phyloP scores from a whole-genome alignment of 2,888 invertebrate species.

The Trichopoda pennipes region DNA sequence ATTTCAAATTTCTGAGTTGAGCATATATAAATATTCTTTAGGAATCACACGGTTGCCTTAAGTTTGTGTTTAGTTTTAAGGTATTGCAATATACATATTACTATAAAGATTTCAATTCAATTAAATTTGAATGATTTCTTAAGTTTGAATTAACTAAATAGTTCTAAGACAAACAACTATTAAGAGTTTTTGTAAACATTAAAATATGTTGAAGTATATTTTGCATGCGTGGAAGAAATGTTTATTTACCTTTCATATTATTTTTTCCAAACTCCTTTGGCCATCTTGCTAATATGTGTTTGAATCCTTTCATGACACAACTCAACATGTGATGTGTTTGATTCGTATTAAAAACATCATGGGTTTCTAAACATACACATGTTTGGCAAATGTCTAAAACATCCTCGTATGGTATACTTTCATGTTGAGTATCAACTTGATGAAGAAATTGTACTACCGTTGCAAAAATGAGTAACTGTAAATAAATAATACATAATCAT shows the following conservation, averaged over 20 bases:
- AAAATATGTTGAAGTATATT: too few relatives aligned
- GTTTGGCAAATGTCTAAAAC: conserved; percentile 76
- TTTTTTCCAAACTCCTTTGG: conserved; percentile 75
- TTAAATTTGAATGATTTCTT: too few relatives aligned
- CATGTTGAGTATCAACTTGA: conserved; percentile 72
- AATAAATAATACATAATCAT: conserved; percentile 29
- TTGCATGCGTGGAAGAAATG: too few relatives aligned
- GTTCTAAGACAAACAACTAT: too few relatives aligned
- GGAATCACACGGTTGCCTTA: too few relatives aligned
- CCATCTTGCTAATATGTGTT: conserved; percentile 79
- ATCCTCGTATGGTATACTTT: conserved; percentile 78
- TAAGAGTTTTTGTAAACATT: too few relatives aligned
- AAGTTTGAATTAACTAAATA: too few relatives aligned
- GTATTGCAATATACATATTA: too few relatives aligned
- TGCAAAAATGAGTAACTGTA: conserved; percentile 70
- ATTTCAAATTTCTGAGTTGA: too few relatives aligned
- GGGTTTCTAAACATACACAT: conserved; percentile 75
- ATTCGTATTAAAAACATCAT: conserved; percentile 70
- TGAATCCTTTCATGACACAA: conserved; percentile 76
- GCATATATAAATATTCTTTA: too few relatives aligned
- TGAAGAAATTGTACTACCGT: conserved; percentile 30
- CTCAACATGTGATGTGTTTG: conserved; percentile 74
- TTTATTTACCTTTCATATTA: conserved; percentile 73
- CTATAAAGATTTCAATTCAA: too few relatives aligned
- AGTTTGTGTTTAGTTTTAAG: too few relatives aligned